Evolutionary conservation across 2,797 vertebrate genomes (phyloP).

Genomic region (Buceros bicornis): DNA sequence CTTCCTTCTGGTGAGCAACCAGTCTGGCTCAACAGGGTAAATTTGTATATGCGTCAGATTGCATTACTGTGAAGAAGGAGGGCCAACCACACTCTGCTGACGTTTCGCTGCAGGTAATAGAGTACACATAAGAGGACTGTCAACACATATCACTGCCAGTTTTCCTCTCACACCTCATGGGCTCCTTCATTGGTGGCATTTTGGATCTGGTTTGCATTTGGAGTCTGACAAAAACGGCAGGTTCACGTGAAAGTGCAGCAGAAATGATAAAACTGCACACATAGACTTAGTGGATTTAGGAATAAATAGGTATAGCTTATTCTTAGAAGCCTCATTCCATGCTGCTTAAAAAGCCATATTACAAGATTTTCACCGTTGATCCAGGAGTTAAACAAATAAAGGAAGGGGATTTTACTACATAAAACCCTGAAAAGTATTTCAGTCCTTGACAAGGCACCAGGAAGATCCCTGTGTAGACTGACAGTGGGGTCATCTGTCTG

Average conservation of each 20-base stretch:
- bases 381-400: not conserved
- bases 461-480: not conserved
- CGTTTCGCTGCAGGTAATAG: not conserved
- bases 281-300: not conserved
- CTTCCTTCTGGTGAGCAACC: not conserved
- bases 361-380: not conserved
- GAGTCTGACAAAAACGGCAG: not conserved
- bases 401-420: not conserved
- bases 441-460: not conserved
- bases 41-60: not conserved
- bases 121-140: not conserved
- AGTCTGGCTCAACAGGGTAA: not conserved
- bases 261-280: fast-evolving
- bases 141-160: not conserved
- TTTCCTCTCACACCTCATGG: not conserved
- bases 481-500: not conserved
- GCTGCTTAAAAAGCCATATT: not conserved
- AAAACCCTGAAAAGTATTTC: not conserved
- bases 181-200: not conserved
- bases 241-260: not conserved
- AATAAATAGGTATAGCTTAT: not conserved
- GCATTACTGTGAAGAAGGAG: not conserved
- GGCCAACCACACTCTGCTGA: not conserved
- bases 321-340: not conserved
- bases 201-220: not conserved